Base-by-base conservation (phyloP, 2,113 vertebrate genomes). In the Mungos mungo region DNA sequence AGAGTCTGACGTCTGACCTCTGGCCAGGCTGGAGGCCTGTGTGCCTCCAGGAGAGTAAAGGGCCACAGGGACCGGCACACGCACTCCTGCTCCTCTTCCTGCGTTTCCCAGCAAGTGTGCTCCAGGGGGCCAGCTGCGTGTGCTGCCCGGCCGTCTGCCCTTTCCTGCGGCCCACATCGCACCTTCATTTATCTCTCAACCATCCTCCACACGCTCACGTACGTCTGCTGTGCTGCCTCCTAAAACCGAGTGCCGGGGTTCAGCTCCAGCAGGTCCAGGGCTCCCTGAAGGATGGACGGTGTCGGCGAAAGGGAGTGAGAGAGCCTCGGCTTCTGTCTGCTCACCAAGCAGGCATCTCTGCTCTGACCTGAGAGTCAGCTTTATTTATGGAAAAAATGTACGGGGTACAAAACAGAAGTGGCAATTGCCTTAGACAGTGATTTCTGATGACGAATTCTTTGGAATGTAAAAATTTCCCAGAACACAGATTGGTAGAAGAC, bases 11-110 rank as follows among this genome's bases (percentile, higher is more conserved):
- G 5, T 60, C 80, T 54, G 90, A 16, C 60, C 1, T 68, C 57
- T 65, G 90, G 21, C 60, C 0, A 0, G 60, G 66, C 38, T 25
- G 5, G 14, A 38, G 29, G 31, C 52, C n/a, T 31, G 5, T 15
- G 9, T 63, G n/a, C 41, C 38, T 29, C 5, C 31, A 31, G 8
- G 38, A 66, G 83, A 60, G 60, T 47, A 74, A 33, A n/a, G 50
- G 38, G 18, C 35, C 35, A 0, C 0, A 5, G 35, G 45, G 38
- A 54, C n/a, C 66, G 3, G 65, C 27, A 35, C 4, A 4, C 0
- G 1, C 11, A 3, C n/a, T 90, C 15, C n/a, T 7, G 45, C 63
- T 66, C 29, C 68, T 83, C 88, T n/a, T 76, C 35, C 13, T 15
- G 85, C 13, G 14, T 11, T 29, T 7, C 38, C 29, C 65, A 13